Evolutionary conservation across 2,113 vertebrate species (phyloP).

Genomic region (Dipodomys spectabilis): DNA sequence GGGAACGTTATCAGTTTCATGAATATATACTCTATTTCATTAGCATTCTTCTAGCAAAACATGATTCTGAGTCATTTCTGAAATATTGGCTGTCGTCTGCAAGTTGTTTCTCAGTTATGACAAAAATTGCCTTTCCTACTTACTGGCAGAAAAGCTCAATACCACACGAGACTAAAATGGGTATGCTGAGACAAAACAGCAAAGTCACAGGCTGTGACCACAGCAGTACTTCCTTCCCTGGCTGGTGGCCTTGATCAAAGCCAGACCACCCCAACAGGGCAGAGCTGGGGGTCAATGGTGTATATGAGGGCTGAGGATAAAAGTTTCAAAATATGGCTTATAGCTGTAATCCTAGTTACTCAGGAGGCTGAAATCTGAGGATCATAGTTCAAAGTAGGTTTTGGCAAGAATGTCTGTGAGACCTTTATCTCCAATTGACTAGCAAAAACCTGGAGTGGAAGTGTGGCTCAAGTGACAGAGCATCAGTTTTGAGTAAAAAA

Average conservation of each 20-base stretch:
- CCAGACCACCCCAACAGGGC: background rate
- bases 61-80: slow-evolving; percentile 82
- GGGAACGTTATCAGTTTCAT: slow-evolving; percentile 70
- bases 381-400: too few relatives aligned
- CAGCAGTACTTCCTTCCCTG: rapidly evolving
- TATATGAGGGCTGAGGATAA: background rate
- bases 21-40: slow-evolving; percentile 68
- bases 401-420: too few relatives aligned
- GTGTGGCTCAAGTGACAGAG: too few relatives aligned
- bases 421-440: too few relatives aligned
- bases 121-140: slow-evolving; percentile 80
- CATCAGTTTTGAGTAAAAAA: too few relatives aligned
- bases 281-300: background rate
- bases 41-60: slow-evolving; percentile 83
- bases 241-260: background rate
- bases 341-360: background rate
- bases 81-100: slow-evolving; percentile 79
- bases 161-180: slow-evolving; percentile 72
- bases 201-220: background rate
- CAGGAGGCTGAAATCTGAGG: too few relatives aligned
- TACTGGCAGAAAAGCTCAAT: slow-evolving; percentile 77
- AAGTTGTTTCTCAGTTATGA: slow-evolving; percentile 80
- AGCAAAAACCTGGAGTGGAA: too few relatives aligned
- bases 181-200: slow-evolving; percentile 27
- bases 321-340: background rate